A percentile compares a stretch with the other conserved stretches of the same genome.
These are phyloP conservation scores for Rhizoglyphus robini DNA, from an alignment of 1,140 invertebrate species.

Conservation along the genomic window DNA sequence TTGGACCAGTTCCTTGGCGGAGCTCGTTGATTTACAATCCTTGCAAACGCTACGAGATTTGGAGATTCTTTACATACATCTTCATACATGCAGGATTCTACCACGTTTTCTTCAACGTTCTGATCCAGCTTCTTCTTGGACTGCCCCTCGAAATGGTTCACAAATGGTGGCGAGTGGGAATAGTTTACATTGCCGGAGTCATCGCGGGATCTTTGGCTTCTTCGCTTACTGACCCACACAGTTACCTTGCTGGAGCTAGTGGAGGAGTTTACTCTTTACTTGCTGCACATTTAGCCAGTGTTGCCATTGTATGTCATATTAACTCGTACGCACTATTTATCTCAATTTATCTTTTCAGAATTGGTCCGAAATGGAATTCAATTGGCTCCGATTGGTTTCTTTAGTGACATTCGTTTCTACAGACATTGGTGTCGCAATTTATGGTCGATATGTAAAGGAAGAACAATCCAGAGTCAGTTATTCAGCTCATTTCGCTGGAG, in stretches of 20 bases:
- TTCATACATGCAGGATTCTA: slow-evolving; percentile 83
- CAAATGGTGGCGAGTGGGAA: slow-evolving; percentile 71
- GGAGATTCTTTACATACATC: slow-evolving; percentile 83
- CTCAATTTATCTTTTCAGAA: slow-evolving; percentile 45
- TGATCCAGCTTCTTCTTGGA: slow-evolving; percentile 81
- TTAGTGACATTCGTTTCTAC: slow-evolving; percentile 55
- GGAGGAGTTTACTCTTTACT: slow-evolving; percentile 91
- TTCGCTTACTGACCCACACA: slow-evolving; percentile 70
- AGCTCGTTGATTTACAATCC: slow-evolving; percentile 75
- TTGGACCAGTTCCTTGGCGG: slow-evolving; percentile 52
- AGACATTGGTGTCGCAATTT: slow-evolving; percentile 68
- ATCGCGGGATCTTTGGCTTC: slow-evolving; percentile 57
- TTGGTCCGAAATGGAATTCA: slow-evolving; percentile 82
- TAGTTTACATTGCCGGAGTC: slow-evolving; percentile 62
- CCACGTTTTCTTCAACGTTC: slow-evolving; percentile 77
- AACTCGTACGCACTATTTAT: no score
- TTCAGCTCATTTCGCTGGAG: slow-evolving; percentile 67
- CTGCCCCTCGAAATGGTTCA: slow-evolving; percentile 91
- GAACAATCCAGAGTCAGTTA: slow-evolving; percentile 22
- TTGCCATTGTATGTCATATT: slow-evolving; percentile 59
- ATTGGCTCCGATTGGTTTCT: slow-evolving; percentile 52
- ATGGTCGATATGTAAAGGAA: slow-evolving; percentile 51
- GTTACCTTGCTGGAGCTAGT: slow-evolving; percentile 81
- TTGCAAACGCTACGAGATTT: slow-evolving; percentile 58
- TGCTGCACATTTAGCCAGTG: slow-evolving; percentile 83